phyloP scores from a whole-genome alignment of 2,113 vertebrate species.

The Bubalus kerabau region DNA sequence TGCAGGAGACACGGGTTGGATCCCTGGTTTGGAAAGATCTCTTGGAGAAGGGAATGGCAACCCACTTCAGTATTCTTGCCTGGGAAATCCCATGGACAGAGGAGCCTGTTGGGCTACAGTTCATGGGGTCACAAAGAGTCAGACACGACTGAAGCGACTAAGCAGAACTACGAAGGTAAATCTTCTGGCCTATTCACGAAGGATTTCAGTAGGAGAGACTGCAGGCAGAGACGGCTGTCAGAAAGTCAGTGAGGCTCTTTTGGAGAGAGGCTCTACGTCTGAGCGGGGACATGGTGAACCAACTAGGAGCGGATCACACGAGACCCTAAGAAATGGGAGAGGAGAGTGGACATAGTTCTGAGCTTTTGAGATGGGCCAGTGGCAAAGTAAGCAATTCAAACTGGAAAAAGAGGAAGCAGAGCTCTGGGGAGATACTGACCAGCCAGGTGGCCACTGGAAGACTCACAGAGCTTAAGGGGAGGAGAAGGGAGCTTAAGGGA shows the following conservation, averaged over 20 bases:
- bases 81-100: neutral
- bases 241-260: neutral
- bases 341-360: neutral
- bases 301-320: neutral
- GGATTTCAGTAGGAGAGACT: neutral
- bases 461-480: too few relatives aligned
- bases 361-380: neutral
- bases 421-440: too few relatives aligned
- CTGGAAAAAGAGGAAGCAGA: neutral
- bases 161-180: too few relatives aligned
- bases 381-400: too few relatives aligned
- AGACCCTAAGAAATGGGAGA: neutral
- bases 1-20: neutral
- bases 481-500: too few relatives aligned
- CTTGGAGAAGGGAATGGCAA: neutral
- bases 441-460: neutral
- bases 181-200: neutral
- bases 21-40: neutral
- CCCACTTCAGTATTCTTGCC: neutral
- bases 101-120: neutral
- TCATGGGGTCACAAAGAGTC: fast-evolving
- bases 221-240: neutral
- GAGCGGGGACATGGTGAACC: neutral
- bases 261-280: neutral
- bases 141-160: neutral